Percentiles rank a stretch among this genome's conserved stretches.
Evolutionary conservation across 2,888 invertebrate species (phyloP).

Genomic region (Mythimna loreyi): DNA sequence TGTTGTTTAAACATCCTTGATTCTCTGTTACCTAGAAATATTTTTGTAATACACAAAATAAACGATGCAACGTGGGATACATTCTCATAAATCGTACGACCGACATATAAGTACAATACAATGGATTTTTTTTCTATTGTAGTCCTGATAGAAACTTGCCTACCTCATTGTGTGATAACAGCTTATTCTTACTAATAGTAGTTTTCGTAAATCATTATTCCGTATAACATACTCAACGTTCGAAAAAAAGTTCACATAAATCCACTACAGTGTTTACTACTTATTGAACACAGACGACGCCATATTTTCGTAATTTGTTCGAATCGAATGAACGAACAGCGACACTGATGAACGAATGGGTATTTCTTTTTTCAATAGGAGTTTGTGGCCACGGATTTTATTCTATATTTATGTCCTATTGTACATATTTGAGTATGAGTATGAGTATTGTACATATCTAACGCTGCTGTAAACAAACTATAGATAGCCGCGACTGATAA

Average conservation of each 20-base stretch:
- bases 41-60: slow-evolving; percentile 43
- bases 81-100: not conserved
- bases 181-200: not conserved
- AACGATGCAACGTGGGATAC: slow-evolving; percentile 51
- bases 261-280: slow-evolving; percentile 34
- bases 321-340: slow-evolving; percentile 28
- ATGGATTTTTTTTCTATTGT: slow-evolving; percentile 2
- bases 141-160: slow-evolving; percentile 26
- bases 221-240: slow-evolving; percentile 5
- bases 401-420: too few relatives aligned
- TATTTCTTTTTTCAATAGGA: too few relatives aligned
- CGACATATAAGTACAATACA: slow-evolving; percentile 5
- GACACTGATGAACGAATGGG: too few relatives aligned
- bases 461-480: too few relatives aligned
- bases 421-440: too few relatives aligned
- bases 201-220: slow-evolving; percentile 1
- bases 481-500: too few relatives aligned
- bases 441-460: too few relatives aligned
- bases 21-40: slow-evolving; percentile 66
- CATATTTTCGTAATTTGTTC: slow-evolving; percentile 45
- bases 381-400: too few relatives aligned
- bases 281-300: slow-evolving; percentile 30
- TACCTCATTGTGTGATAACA: slow-evolving; percentile 50
- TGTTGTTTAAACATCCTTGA: slow-evolving; percentile 88
- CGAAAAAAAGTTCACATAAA: not conserved